These are phyloP conservation scores for Drosophila baimaii DNA, from an alignment of 1,140 invertebrate species.

Conservation along the genomic window DNA sequence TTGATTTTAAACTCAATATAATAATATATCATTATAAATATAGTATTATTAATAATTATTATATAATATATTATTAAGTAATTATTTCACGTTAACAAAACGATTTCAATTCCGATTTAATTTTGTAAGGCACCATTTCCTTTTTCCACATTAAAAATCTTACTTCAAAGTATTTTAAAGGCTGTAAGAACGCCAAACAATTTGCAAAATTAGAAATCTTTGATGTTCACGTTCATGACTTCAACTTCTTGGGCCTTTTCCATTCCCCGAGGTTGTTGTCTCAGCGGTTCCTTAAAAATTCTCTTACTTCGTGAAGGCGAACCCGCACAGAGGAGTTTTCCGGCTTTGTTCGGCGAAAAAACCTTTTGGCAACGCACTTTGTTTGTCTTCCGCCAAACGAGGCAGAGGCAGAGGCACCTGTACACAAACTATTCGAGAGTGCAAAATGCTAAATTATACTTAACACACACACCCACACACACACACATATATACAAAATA, in stretches of 20 bases:
- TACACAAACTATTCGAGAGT: constrained; percentile 48
- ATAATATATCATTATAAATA: no score
- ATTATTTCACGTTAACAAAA: no score
- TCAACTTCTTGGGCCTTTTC: neutral
- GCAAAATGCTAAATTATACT: constrained; percentile 75
- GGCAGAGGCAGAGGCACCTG: constrained; percentile 9
- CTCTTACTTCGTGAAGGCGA: constrained; percentile 22
- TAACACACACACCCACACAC: constrained; percentile 37
- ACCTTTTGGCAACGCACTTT: constrained; percentile 62
- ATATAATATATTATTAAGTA: no score
- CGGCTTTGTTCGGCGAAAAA: constrained; percentile 47
- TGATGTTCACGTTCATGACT: constrained; percentile 2
- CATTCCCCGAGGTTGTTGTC: constrained; percentile 32
- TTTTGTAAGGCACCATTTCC: no score
- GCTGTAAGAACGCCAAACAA: neutral
- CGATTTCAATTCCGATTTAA: no score
- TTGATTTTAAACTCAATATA: neutral
- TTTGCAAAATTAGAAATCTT: constrained; percentile 2
- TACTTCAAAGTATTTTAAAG: neutral
- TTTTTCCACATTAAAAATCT: neutral
- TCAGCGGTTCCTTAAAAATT: constrained; percentile 39
- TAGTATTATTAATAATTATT: neutral
- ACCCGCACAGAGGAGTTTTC: constrained; percentile 8
- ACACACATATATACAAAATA: constrained; percentile 14
- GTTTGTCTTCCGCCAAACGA: constrained; percentile 48